Evolutionary conservation across 1,140 invertebrate species (phyloP).

Genomic region (Ips nitidus): DNA sequence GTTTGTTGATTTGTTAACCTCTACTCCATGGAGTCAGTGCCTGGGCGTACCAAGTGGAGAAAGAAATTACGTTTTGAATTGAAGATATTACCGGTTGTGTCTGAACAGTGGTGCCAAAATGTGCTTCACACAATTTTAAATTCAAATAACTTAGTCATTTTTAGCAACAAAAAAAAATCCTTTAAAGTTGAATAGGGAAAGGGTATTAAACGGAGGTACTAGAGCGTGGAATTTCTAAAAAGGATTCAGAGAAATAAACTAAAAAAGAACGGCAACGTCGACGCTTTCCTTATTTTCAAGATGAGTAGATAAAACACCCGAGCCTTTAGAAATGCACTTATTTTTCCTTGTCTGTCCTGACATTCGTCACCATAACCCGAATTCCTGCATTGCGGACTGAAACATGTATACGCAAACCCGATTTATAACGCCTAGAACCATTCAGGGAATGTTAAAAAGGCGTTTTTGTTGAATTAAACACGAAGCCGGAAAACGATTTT

Average conservation of each 20-base stretch:
- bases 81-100: conserved; percentile 8
- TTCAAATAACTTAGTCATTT: background rate
- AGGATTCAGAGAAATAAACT: background rate
- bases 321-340: conserved; percentile 12
- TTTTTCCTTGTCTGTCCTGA: conserved; percentile 12
- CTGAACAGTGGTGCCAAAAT: background rate
- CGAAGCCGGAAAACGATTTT: background rate
- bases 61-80: conserved; percentile 1
- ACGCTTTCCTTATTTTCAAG: background rate
- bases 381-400: conserved; percentile 2
- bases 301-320: conserved; percentile 7
- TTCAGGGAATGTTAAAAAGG: conserved; percentile 18
- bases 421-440: conserved; percentile 13
- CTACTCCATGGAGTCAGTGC: conserved; percentile 6
- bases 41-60: conserved; percentile 2
- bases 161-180: background rate
- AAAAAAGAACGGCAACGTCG: background rate
- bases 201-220: background rate
- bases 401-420: conserved; percentile 12
- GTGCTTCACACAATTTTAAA: background rate
- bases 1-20: conserved; percentile 10
- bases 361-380: conserved; percentile 11
- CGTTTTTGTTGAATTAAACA: conserved; percentile 17
- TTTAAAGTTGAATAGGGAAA: background rate
- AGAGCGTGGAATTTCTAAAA: background rate